Conservation (phyloP, 2,888 invertebrate species). For the Nineta flava region DNA sequence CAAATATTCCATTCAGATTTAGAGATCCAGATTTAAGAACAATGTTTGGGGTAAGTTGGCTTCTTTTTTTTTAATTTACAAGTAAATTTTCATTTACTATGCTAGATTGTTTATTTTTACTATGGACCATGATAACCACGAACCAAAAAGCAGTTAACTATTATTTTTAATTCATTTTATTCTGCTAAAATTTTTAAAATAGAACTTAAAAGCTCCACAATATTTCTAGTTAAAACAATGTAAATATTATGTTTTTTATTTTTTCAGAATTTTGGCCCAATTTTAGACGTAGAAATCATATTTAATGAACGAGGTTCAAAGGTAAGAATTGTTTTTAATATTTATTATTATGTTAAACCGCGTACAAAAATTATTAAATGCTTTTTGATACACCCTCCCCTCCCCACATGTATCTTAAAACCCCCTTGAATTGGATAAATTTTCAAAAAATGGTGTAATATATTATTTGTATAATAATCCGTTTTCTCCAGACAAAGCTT, state of each 20-base stretch:
- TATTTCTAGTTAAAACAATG: no score
- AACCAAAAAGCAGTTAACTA: no score
- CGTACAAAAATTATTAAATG: neutral
- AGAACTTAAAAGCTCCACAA: no score
- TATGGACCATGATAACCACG: neutral
- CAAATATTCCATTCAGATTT: constrained; percentile 99
- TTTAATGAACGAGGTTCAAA: constrained; percentile 99
- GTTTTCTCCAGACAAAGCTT: no score
- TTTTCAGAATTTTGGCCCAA: constrained; percentile 94
- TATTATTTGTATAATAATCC: no score
- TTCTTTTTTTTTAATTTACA: constrained; percentile 6
- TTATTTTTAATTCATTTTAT: no score
- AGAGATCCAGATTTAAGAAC: constrained; percentile 96
- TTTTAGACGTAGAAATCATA: constrained; percentile 99
- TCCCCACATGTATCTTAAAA: no score
- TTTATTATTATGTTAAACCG: neutral
- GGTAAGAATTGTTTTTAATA: constrained; percentile 48
- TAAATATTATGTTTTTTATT: constrained; percentile 11
- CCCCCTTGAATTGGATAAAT: no score
- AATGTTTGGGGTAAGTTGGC: constrained; percentile 93
- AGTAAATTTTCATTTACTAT: neutral
- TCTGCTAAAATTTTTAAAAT: no score
- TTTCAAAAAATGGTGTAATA: no score
- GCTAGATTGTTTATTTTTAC: neutral
- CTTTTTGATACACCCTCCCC: no score